Conservation (phyloP, 2,888 invertebrate genomes). For the Arctia plantaginis region DNA sequence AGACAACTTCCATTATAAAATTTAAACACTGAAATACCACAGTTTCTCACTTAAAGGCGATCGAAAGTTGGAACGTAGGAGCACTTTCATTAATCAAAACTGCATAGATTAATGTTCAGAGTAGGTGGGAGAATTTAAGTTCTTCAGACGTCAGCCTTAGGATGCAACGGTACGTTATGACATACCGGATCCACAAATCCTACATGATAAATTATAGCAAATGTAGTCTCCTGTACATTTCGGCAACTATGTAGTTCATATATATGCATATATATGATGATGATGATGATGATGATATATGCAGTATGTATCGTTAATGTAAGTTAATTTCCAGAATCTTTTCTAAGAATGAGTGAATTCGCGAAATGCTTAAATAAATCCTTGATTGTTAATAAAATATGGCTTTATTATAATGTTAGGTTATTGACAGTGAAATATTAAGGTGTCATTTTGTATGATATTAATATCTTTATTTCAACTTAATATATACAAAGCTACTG, state of each 20-base stretch:
- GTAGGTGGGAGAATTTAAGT: slow-evolving; percentile 29
- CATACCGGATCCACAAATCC: slow-evolving; percentile 54
- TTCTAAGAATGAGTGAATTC: too few relatives aligned
- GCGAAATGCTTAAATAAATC: too few relatives aligned
- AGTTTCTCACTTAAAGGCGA: background rate
- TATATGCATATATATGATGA: too few relatives aligned
- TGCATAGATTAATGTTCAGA: slow-evolving; percentile 34
- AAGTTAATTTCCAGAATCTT: slow-evolving; percentile 9
- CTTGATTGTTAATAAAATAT: too few relatives aligned
- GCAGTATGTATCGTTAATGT: background rate
- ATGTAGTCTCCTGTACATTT: slow-evolving; percentile 52
- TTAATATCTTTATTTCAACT: too few relatives aligned
- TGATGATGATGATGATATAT: too few relatives aligned
- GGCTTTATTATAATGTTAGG: too few relatives aligned
- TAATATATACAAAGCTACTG: too few relatives aligned
- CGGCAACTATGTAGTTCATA: slow-evolving; percentile 41
- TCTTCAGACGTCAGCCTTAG: slow-evolving; percentile 35
- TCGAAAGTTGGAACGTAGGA: background rate
- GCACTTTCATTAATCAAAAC: slow-evolving; percentile 38
- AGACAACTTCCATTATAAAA: background rate
- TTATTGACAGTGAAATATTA: too few relatives aligned
- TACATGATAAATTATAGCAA: slow-evolving; percentile 56
- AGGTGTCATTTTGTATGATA: too few relatives aligned
- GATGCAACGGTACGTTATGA: slow-evolving; percentile 44
- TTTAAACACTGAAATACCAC: background rate